A percentile compares a stretch with the other conserved stretches of the same genome.
phyloP scores from a whole-genome alignment of 2,113 vertebrate genomes.

The Azemiops feae region DNA sequence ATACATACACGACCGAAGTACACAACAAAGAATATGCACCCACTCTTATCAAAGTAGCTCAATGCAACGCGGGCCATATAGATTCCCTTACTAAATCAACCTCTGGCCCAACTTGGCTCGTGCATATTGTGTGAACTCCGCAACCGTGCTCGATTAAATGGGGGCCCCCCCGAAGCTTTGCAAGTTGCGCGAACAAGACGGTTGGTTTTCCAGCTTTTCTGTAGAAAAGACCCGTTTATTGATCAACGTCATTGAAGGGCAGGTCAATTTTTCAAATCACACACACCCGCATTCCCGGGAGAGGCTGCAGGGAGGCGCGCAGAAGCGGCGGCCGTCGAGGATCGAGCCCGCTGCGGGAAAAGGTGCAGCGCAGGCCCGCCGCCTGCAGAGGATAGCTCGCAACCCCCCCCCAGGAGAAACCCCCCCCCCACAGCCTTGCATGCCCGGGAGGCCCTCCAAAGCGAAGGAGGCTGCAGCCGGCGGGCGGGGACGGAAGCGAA shows the following conservation, averaged over 20 bases:
- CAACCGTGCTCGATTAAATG: not conserved
- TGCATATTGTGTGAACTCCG: not conserved
- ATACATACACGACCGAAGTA: accelerated
- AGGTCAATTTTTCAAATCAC: not conserved
- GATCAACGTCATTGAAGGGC: not conserved
- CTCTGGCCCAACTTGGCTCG: not conserved
- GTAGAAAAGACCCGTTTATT: not conserved
- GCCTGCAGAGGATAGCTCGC: too few relatives aligned
- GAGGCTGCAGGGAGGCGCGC: not conserved
- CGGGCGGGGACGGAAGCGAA: not conserved
- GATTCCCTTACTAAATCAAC: not conserved
- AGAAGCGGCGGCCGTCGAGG: not conserved
- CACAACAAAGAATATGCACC: not conserved
- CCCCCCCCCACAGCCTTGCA: not conserved
- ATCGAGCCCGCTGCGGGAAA: too few relatives aligned
- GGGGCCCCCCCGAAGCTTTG: not conserved
- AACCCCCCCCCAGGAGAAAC: not conserved
- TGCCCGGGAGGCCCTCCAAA: not conserved
- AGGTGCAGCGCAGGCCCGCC: too few relatives aligned
- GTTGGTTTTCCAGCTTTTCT: not conserved
- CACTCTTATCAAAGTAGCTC: not conserved
- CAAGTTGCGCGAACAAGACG: not conserved
- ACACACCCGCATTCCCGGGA: not conserved
- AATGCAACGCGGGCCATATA: not conserved
- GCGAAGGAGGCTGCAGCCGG: not conserved